A percentile compares a stretch with the other conserved stretches of the same genome.
Conservation (phyloP, 2,797 vertebrate species). For the Microchirus variegatus region DNA sequence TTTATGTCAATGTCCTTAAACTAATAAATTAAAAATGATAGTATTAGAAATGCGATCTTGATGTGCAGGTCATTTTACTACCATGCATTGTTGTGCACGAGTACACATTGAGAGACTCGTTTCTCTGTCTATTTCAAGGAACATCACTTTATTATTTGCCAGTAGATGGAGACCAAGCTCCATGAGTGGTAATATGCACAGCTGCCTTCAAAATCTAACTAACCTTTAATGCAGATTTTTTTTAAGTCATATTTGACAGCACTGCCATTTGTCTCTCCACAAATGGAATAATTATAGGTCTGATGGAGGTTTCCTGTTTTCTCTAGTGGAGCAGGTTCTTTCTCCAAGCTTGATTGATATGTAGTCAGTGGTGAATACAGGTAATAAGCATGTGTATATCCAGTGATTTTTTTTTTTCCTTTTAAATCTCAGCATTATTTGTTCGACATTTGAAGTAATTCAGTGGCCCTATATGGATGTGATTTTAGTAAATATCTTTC, state of each 20-base stretch:
- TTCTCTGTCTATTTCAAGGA: conserved; percentile 11
- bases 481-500: conserved; percentile 6
- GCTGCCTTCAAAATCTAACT: conserved; percentile 51
- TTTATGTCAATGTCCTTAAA: no score
- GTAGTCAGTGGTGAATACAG: conserved; percentile 34
- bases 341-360: conserved; percentile 38
- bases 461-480: conserved; percentile 25
- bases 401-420: background rate
- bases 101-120: conserved; percentile 5
- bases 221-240: conserved; percentile 55
- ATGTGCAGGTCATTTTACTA: background rate
- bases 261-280: conserved; percentile 61
- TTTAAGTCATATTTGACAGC: conserved; percentile 60
- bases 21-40: no score
- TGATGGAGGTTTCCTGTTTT: conserved; percentile 44
- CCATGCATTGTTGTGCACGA: background rate
- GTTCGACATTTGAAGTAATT: conserved; percentile 26
- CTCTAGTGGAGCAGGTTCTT: conserved; percentile 27
- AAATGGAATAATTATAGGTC: conserved; percentile 67
- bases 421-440: conserved; percentile 24
- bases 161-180: conserved; percentile 86
- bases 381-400: conserved; percentile 49
- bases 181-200: conserved; percentile 43
- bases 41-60: background rate
- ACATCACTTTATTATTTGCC: conserved; percentile 64